phyloP scores from a whole-genome alignment of 2,888 invertebrate species.

The Lapara coniferarum region DNA sequence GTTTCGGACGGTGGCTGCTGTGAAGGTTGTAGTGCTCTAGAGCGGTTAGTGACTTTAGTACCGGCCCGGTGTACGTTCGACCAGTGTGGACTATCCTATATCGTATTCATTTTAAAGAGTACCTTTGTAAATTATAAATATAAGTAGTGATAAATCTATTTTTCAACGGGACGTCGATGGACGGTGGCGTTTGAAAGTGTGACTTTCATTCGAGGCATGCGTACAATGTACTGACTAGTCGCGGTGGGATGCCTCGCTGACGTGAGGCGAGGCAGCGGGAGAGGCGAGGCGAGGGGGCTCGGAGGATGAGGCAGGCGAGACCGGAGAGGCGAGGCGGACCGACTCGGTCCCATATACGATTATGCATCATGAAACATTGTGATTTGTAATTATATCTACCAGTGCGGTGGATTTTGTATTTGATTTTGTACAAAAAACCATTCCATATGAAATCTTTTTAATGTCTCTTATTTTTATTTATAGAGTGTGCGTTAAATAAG shows the following conservation, averaged over 20 bases:
- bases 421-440: constrained; percentile 82
- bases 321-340: constrained; percentile 33
- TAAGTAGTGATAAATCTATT: constrained; percentile 83
- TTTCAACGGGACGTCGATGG: constrained; percentile 69
- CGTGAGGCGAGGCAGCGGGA: constrained; percentile 26
- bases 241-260: constrained; percentile 36
- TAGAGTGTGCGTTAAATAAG: constrained; percentile 79
- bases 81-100: constrained; percentile 71
- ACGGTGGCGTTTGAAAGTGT: constrained; percentile 70
- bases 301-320: constrained; percentile 32
- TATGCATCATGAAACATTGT: constrained; percentile 66
- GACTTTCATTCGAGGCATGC: constrained; percentile 70
- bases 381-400: constrained; percentile 74
- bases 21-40: constrained; percentile 78
- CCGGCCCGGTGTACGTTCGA: constrained; percentile 62
- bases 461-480: constrained; percentile 77
- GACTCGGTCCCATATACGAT: constrained; percentile 46
- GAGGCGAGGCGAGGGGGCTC: constrained; percentile 48
- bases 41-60: constrained; percentile 74
- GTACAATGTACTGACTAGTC: constrained; percentile 81
- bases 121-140: constrained; percentile 81
- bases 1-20: constrained; percentile 68
- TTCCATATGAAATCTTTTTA: constrained; percentile 78
- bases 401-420: constrained; percentile 73
- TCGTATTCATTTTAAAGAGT: constrained; percentile 77